Conservation (phyloP, 2,797 vertebrate species). For the Acipenser ruthenus region DNA sequence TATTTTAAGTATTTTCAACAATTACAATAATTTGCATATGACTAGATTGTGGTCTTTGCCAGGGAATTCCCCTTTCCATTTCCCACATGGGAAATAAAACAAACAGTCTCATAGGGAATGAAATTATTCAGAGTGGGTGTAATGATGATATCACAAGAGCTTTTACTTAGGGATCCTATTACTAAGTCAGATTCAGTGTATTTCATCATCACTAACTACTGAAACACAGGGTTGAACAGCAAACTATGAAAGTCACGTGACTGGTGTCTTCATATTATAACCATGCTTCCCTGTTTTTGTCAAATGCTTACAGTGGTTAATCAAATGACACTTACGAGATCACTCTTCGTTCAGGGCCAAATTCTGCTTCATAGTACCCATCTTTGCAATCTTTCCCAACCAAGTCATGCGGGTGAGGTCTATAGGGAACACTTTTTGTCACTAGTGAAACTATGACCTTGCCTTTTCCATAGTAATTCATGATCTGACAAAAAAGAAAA, state of each 20-base stretch:
- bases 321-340: slow-evolving; percentile 74
- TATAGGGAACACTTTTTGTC: slow-evolving; percentile 88
- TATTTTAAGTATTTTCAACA: too few species aligned
- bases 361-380: slow-evolving; percentile 92
- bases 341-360: slow-evolving; percentile 84
- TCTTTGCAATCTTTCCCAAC: slow-evolving; percentile 96
- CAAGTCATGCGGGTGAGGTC: slow-evolving; percentile 91
- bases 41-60: slow-evolving; percentile 35
- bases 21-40: slow-evolving; percentile 49
- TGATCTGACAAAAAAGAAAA: slow-evolving; percentile 56
- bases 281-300: too few species aligned
- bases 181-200: not conserved
- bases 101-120: not conserved
- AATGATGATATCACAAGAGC: slow-evolving; percentile 2
- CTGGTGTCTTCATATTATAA: too few species aligned
- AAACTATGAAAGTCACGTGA: too few species aligned
- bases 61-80: slow-evolving; percentile 52
- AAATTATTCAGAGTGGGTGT: not conserved
- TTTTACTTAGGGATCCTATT: not conserved
- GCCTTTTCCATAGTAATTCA: slow-evolving; percentile 78
- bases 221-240: too few species aligned
- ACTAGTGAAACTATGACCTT: slow-evolving; percentile 88
- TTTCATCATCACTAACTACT: not conserved
- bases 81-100: slow-evolving; percentile 60
- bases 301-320: not conserved